These are phyloP conservation scores for Motacilla tschutschensis DNA, from an alignment of 2,113 vertebrate genomes.

Conservation along the genomic window DNA sequence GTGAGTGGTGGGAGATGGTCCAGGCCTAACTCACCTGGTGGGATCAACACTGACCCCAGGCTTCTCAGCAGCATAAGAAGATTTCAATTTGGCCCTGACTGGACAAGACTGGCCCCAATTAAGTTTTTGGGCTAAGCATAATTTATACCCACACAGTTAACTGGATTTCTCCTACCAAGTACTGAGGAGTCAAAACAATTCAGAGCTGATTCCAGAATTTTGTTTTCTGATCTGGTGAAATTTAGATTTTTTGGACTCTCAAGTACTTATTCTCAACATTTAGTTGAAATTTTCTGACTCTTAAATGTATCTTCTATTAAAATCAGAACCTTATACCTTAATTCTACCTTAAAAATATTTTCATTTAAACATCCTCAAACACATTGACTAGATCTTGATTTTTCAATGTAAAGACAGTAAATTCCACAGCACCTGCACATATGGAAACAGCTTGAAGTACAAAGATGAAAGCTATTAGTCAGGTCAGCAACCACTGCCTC, in stretches of 20 bases:
- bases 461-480: slow-evolving; percentile 32
- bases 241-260: not conserved
- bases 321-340: not conserved
- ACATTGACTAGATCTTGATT: slow-evolving; percentile 16
- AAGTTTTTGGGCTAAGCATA: not conserved
- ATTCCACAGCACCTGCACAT: slow-evolving; percentile 50
- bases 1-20: not conserved
- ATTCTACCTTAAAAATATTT: slow-evolving; percentile 23
- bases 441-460: slow-evolving; percentile 18
- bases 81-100: not conserved
- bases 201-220: not conserved
- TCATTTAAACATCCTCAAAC: not conserved
- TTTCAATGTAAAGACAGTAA: slow-evolving; percentile 21
- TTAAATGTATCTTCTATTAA: not conserved
- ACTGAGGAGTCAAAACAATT: not conserved
- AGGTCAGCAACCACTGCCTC: slow-evolving; percentile 34
- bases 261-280: not conserved
- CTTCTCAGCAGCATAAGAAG: not conserved
- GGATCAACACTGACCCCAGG: not conserved
- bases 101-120: not conserved
- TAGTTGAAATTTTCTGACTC: not conserved
- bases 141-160: not conserved
- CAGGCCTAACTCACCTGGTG: not conserved
- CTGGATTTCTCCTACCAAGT: not conserved
- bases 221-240: not conserved